These are phyloP conservation scores for Pelodytes ibericus DNA, from an alignment of 2,797 vertebrate species.

Conservation along the genomic window DNA sequence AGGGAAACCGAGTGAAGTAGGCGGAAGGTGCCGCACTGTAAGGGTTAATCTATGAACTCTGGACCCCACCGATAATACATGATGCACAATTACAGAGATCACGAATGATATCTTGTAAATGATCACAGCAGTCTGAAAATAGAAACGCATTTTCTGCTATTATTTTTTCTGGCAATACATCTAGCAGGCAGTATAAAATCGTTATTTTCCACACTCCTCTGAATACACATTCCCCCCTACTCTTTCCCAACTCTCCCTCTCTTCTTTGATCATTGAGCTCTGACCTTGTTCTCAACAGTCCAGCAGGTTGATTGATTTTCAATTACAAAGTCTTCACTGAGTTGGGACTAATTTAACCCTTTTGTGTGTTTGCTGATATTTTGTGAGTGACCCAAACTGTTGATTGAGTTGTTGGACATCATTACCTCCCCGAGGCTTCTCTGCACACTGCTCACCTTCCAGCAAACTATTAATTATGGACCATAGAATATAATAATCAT, in stretches of 20 bases:
- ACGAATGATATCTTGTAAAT: constrained; percentile 1
- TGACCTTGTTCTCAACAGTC: constrained; percentile 56
- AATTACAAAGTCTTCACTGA: constrained; percentile 52
- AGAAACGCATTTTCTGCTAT: constrained; percentile 15
- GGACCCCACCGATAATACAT: neutral
- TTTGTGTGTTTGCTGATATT: constrained; percentile 12
- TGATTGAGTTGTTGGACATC: constrained; percentile 26
- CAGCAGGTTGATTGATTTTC: constrained; percentile 57
- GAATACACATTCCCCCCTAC: constrained; percentile 28
- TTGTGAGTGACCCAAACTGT: constrained; percentile 28
- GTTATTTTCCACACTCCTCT: constrained; percentile 48
- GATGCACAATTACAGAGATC: neutral
- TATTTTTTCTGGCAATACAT: constrained; percentile 34
- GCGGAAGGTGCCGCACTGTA: neutral
- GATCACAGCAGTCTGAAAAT: constrained; percentile 13
- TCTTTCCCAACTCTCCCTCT: constrained; percentile 43
- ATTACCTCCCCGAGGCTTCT: neutral
- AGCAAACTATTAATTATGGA: constrained; percentile 24
- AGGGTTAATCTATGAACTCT: neutral
- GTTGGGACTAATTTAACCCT: constrained; percentile 29
- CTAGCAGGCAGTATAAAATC: constrained; percentile 30
- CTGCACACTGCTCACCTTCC: constrained; percentile 9
- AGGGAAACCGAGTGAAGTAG: neutral
- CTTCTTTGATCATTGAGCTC: constrained; percentile 59
- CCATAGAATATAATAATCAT: neutral